phyloP scores from a whole-genome alignment of 2,113 vertebrate genomes.

The Uropsilus gracilis region DNA sequence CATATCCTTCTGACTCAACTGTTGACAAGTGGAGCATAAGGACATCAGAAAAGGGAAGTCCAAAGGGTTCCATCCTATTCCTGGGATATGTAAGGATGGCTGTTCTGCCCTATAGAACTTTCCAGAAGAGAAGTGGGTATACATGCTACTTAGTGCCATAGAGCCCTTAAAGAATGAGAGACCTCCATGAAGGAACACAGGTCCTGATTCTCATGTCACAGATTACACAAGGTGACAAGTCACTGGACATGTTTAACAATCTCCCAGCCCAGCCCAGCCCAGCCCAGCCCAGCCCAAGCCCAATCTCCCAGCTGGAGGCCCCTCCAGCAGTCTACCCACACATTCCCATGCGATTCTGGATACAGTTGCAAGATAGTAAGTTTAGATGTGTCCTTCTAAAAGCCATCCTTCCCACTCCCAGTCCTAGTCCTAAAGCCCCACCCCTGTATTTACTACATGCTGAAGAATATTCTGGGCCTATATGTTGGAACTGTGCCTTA shows the following conservation, averaged over 20 bases:
- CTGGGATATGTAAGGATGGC: accelerated
- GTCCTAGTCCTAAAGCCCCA: neutral
- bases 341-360: neutral
- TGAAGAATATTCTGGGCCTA: neutral
- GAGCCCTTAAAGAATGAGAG: neutral
- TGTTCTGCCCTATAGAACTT: neutral
- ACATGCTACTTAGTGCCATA: accelerated
- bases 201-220: neutral
- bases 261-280: no score
- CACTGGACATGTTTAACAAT: neutral
- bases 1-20: conserved; percentile 93
- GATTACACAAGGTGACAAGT: neutral
- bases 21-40: conserved; percentile 59
- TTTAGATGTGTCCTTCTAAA: neutral
- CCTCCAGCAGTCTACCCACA: neutral
- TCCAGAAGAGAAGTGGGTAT: neutral
- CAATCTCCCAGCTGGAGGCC: no score
- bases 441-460: neutral
- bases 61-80: neutral
- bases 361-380: neutral
- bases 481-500: conserved; percentile 76
- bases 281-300: no score
- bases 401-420: neutral
- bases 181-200: neutral
- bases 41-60: neutral